A percentile compares a stretch with the other conserved stretches of the same genome.
phyloP scores from a whole-genome alignment of 2,888 invertebrate genomes.

The Onthophagus sagittarius region DNA sequence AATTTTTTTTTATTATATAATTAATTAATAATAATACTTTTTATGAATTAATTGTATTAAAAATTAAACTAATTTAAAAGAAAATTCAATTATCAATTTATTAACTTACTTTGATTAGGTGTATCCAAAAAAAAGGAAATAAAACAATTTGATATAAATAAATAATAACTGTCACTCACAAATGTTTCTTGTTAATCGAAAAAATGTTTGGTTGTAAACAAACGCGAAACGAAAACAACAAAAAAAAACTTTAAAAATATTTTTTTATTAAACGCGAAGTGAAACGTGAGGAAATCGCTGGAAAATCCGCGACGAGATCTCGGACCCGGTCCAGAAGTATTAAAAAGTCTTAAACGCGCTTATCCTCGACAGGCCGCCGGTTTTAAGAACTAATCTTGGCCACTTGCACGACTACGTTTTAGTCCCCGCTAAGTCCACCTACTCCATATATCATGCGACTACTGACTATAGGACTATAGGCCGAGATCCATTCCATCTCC shows the following conservation, averaged over 20 bases:
- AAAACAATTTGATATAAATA: not conserved
- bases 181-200: no score
- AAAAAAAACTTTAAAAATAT: not conserved
- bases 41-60: no score
- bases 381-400: slow-evolving; percentile 66
- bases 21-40: no score
- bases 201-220: not conserved
- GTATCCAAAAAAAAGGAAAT: not conserved
- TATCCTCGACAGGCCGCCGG: slow-evolving; percentile 57
- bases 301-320: not conserved
- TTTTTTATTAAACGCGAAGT: not conserved
- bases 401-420: slow-evolving; percentile 70
- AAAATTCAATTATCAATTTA: not conserved
- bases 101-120: not conserved
- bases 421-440: slow-evolving; percentile 64
- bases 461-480: slow-evolving; percentile 31
- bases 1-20: no score
- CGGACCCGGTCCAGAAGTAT: slow-evolving; percentile 58
- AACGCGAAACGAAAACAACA: not conserved
- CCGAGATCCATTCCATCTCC: slow-evolving; percentile 23
- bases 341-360: slow-evolving; percentile 69
- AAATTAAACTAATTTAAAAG: no score
- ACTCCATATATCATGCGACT: slow-evolving; percentile 65
- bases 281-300: slow-evolving; percentile 25
- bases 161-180: not conserved